These are phyloP conservation scores for Mycetomoellerius zeteki DNA, from an alignment of 1,140 invertebrate genomes.

Conservation along the genomic window DNA sequence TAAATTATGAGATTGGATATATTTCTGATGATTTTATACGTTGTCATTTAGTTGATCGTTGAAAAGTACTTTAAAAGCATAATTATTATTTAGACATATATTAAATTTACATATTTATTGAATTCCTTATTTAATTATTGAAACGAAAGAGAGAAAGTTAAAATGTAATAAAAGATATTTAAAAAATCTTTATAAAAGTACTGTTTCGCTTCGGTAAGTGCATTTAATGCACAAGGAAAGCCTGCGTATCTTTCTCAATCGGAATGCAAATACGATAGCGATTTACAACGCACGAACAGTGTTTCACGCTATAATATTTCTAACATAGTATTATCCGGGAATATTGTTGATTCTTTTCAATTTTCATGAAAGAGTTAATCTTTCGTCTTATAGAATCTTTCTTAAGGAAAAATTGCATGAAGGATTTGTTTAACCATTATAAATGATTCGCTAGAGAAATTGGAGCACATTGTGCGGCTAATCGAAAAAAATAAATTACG, in stretches of 20 bases:
- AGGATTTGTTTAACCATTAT: neutral
- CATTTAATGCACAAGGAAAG: slow-evolving; percentile 16
- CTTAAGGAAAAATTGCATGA: neutral
- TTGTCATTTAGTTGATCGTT: neutral
- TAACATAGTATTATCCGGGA: neutral
- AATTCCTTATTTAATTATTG: neutral
- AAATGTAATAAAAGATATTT: neutral
- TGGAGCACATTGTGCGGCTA: neutral
- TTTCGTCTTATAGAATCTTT: slow-evolving; percentile 5
- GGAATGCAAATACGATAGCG: slow-evolving; percentile 46
- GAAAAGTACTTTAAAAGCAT: neutral
- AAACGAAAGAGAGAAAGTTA: neutral
- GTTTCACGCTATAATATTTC: slow-evolving; percentile 21
- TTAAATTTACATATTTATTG: neutral
- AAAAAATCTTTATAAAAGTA: neutral
- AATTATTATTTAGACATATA: neutral
- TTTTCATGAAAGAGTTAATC: neutral
- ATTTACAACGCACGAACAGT: slow-evolving; percentile 40
- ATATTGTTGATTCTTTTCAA: slow-evolving; percentile 33
- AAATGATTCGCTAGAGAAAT: slow-evolving; percentile 4
- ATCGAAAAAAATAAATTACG: neutral
- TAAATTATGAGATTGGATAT: neutral
- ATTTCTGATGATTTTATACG: neutral
- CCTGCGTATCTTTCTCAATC: slow-evolving; percentile 36
- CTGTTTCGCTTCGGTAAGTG: neutral